Base-by-base conservation (phyloP, 2,797 vertebrate species). In the Myotis planiceps region DNA sequence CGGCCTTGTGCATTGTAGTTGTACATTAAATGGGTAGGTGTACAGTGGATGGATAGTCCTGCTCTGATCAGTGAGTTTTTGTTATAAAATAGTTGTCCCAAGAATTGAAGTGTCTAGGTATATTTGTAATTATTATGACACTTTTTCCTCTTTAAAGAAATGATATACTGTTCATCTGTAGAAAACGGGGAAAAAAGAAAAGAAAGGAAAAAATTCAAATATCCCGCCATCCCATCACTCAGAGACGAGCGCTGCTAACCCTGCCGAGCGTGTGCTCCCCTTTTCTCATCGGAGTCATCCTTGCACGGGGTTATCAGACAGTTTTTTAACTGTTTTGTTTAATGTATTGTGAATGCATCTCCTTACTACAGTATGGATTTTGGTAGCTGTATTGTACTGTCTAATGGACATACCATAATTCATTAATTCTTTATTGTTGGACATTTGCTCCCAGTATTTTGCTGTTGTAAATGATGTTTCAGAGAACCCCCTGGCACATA, bases 71-170 rank as follows among this genome's bases (percentile, higher is more conserved):
- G 0, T 79, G 53, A 60, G 5, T n/a, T 74, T 85, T 79, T 82
- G 32, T 27, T 42, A 32, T 32, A 75, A 91, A 85, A 49, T 45
- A 25, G 15, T n/a, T 63, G 42, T 45, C 45, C 55, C 49, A 19
- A 83, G 49, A 85, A 8, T 81, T 47, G 69, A 80, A 90, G 37
- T 39, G 25, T 86, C 60, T 27, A 80, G 37, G 42, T 25, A 49
- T 66, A 37, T 94, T 75, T 96, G 2, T 93, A 60, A 60, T 86
- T 89, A 68, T n/a, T 37, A 23, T 37, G 53, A 45, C 21, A 49
- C 19, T 69, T 88, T 55, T 53, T 47, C 42, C 63, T 76, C 39
- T 75, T 88, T 81, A 29, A 0, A 78, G 60, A 93, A 94, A 83
- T 27, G 42, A 47, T 42, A 51, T 2, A 29, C 23, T 80, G 37